Evolutionary conservation across 2,888 invertebrate species (phyloP).

Genomic region (Caenorhabditis sp.): DNA sequence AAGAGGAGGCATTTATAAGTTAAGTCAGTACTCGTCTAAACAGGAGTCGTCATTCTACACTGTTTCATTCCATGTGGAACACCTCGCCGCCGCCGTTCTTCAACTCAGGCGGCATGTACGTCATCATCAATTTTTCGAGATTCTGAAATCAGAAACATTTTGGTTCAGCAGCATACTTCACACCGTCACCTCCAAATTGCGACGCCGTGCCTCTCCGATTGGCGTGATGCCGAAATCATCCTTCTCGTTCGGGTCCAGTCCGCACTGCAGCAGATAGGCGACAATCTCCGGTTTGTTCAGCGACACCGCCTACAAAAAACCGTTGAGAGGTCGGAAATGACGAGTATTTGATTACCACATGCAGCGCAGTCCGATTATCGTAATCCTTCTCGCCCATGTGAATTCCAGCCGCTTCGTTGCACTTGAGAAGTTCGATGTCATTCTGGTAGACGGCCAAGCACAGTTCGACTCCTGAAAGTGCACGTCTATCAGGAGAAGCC

Average conservation of each 20-base stretch:
- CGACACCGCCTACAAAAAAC: conserved; percentile 67
- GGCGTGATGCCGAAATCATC: conserved; percentile 74
- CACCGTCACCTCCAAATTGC: conserved; percentile 39
- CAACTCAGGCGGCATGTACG: conserved; percentile 3
- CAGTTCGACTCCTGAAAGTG: conserved; percentile 83
- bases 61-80: conserved; percentile 35
- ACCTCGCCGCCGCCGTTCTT: conserved; percentile 10
- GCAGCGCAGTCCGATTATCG: conserved; percentile 75
- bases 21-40: conserved; percentile 39
- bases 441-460: conserved; percentile 81
- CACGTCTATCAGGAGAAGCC: too few species aligned
- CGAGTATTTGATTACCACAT: conserved; percentile 67
- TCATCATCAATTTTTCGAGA: conserved; percentile 20
- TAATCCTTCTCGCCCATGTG: conserved; percentile 73
- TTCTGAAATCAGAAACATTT: not conserved
- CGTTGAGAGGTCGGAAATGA: conserved; percentile 1
- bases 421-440: conserved; percentile 78
- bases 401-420: conserved; percentile 78
- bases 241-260: conserved; percentile 64
- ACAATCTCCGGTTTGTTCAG: conserved; percentile 68
- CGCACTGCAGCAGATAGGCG: conserved; percentile 66
- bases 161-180: not conserved
- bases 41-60: conserved; percentile 12
- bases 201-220: conserved; percentile 64
- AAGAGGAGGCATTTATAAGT: conserved; percentile 20